Evolutionary conservation across 2,888 invertebrate species (phyloP).

Genomic region (Temnothorax ravouxi): DNA sequence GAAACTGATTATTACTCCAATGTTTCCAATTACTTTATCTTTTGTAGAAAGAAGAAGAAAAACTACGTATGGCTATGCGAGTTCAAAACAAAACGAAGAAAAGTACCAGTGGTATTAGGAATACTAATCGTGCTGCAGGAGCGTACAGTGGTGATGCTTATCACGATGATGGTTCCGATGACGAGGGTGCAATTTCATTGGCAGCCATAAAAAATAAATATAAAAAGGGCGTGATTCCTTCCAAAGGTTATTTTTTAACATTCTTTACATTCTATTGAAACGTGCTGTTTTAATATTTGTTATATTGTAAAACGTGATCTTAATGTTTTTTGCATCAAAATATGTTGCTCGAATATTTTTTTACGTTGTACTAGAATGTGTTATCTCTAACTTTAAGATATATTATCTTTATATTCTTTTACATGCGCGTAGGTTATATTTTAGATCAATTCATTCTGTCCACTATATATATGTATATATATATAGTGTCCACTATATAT

Average conservation of each 20-base stretch:
- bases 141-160: constrained; percentile 86
- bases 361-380: not conserved
- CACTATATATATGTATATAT: too few relatives aligned
- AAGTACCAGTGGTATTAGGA: constrained; percentile 86
- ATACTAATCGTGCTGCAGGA: constrained; percentile 85
- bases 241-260: constrained; percentile 84
- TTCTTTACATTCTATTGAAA: not conserved
- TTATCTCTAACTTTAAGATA: not conserved
- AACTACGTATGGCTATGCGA: constrained; percentile 95
- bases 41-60: constrained; percentile 97
- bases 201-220: constrained; percentile 98
- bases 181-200: constrained; percentile 96
- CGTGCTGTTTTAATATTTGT: not conserved
- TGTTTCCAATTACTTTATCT: constrained; percentile 8
- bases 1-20: not conserved
- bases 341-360: constrained; percentile 9
- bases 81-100: constrained; percentile 89
- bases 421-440: not conserved
- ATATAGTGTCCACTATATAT: too few relatives aligned
- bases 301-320: not conserved
- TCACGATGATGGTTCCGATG: constrained; percentile 96
- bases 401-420: not conserved
- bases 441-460: not conserved
- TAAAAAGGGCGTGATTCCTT: constrained; percentile 89
- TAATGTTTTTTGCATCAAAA: not conserved